These are phyloP conservation scores for Phoxinus dragarum DNA, from an alignment of 2,797 vertebrate genomes.

Conservation along the genomic window DNA sequence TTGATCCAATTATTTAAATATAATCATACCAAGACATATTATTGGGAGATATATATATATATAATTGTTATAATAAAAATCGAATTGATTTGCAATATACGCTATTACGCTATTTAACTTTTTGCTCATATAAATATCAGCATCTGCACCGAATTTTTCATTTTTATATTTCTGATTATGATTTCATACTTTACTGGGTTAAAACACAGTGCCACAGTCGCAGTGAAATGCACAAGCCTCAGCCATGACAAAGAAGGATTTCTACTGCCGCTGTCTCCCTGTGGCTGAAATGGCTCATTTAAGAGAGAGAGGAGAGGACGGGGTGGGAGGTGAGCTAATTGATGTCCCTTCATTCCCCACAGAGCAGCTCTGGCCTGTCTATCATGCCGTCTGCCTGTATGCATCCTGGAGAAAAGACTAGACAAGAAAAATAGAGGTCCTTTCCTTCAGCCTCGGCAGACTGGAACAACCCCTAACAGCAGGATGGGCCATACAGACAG, in stretches of 20 bases:
- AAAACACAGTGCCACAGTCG: background rate
- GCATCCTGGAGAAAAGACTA: slow-evolving; percentile 32
- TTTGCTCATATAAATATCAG: background rate
- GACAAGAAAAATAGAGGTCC: slow-evolving; percentile 48
- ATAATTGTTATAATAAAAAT: too few species aligned
- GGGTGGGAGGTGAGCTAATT: slow-evolving; percentile 37
- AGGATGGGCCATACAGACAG: slow-evolving; percentile 34
- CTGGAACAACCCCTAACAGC: slow-evolving; percentile 42
- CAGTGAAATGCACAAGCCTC: background rate
- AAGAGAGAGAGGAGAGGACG: background rate
- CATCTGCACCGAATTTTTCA: background rate
- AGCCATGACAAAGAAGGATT: slow-evolving; percentile 9
- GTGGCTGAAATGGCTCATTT: slow-evolving; percentile 39
- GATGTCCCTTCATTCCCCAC: slow-evolving; percentile 34
- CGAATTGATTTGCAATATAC: background rate
- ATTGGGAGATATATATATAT: background rate
- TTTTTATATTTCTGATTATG: background rate
- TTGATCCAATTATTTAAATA: background rate
- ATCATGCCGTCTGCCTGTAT: slow-evolving; percentile 31
- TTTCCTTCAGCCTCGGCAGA: slow-evolving; percentile 36
- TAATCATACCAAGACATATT: too few species aligned
- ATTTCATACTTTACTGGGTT: background rate
- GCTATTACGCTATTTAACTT: background rate
- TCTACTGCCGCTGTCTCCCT: background rate
- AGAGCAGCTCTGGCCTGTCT: slow-evolving; percentile 40